phyloP scores from a whole-genome alignment of 2,888 invertebrate species.

The Ochropacha duplaris region DNA sequence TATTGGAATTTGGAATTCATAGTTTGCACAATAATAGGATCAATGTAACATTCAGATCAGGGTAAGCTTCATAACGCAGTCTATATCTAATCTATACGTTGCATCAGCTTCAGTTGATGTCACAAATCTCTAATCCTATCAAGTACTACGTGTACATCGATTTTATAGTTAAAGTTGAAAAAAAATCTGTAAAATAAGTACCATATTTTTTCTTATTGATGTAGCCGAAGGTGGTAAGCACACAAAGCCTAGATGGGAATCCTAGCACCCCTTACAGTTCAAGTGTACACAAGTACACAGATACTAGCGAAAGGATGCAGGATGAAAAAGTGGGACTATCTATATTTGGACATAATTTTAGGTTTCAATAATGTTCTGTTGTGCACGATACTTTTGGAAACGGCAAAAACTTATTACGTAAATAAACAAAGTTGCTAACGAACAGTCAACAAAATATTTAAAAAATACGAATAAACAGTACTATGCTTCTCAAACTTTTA shows the following conservation, averaged over 20 bases:
- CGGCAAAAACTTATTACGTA: not conserved
- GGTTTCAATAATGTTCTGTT: not conserved
- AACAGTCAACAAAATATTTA: slow-evolving; percentile 5
- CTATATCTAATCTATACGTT: not conserved
- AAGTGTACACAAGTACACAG: too few species aligned
- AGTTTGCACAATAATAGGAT: not conserved
- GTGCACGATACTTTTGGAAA: not conserved
- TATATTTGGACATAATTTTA: too few species aligned
- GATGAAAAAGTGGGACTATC: too few species aligned
- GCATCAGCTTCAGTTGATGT: not conserved
- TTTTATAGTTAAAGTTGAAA: too few species aligned
- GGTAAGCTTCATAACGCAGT: not conserved
- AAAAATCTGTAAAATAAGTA: too few species aligned
- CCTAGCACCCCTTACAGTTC: too few species aligned
- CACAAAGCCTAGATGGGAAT: too few species aligned
- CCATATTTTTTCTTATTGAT: too few species aligned
- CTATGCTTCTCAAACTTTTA: not conserved
- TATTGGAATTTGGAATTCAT: not conserved
- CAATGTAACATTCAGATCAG: not conserved
- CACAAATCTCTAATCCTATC: not conserved
- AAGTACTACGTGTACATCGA: too few species aligned
- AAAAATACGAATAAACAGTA: not conserved
- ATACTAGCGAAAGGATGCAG: too few species aligned
- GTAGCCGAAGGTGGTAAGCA: too few species aligned
- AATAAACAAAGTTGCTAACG: slow-evolving; percentile 7